Conservation (phyloP, 2,888 invertebrate genomes). For the Mesorhabditis spiculigera region DNA sequence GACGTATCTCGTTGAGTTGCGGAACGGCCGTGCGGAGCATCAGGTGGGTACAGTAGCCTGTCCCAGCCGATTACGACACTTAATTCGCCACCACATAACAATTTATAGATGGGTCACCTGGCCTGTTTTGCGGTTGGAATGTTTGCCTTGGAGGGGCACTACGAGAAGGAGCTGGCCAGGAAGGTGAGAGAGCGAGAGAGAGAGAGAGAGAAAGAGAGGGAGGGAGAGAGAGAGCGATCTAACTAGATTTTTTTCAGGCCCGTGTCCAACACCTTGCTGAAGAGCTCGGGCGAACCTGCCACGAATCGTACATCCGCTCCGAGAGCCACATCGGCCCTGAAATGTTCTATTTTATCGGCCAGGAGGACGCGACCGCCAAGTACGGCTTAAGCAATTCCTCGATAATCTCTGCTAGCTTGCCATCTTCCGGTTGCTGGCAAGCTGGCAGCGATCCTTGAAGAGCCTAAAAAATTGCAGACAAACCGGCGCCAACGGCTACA, state of each 20-base stretch:
- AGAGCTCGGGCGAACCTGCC: slow-evolving; percentile 89
- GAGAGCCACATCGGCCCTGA: slow-evolving; percentile 89
- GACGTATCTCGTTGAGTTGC: slow-evolving; percentile 83
- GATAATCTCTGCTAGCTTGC: too few relatives aligned
- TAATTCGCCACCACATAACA: slow-evolving; percentile 59
- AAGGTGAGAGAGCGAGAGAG: slow-evolving; percentile 69
- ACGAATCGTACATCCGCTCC: slow-evolving; percentile 84
- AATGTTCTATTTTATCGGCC: slow-evolving; percentile 78
- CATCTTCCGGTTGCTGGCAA: too few relatives aligned
- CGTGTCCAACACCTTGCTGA: slow-evolving; percentile 83
- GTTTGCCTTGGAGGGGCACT: slow-evolving; percentile 78
- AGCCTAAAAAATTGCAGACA: slow-evolving; percentile 15
- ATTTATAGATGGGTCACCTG: slow-evolving; percentile 94
- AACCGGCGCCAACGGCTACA: slow-evolving; percentile 83
- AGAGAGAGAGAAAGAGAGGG: slow-evolving; percentile 66
- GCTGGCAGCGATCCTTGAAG: too few relatives aligned
- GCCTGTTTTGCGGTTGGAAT: slow-evolving; percentile 93
- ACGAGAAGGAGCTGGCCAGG: slow-evolving; percentile 67
- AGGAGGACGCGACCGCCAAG: slow-evolving; percentile 79
- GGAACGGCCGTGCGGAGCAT: slow-evolving; percentile 71
- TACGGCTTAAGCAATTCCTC: neutral
- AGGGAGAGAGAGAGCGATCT: too few relatives aligned
- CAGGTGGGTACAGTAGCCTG: neutral
- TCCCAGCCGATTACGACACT: neutral
- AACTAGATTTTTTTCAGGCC: slow-evolving; percentile 56